Conservation (phyloP, 2,113 vertebrate species). For the Corythornis cristatus region DNA sequence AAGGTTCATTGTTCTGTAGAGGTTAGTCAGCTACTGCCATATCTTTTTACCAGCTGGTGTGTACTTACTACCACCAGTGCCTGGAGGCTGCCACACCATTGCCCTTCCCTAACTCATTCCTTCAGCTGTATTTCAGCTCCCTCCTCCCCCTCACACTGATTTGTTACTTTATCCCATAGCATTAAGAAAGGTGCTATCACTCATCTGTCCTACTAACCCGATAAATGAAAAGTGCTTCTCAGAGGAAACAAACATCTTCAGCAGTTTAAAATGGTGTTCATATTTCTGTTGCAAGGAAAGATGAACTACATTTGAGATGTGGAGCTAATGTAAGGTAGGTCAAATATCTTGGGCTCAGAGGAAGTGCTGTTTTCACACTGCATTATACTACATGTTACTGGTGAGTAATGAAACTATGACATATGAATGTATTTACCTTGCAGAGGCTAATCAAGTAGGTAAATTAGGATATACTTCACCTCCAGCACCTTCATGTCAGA, state of each 20-base stretch:
- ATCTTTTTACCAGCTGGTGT: background rate
- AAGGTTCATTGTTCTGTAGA: background rate
- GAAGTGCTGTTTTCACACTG: background rate
- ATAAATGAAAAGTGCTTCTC: conserved; percentile 37
- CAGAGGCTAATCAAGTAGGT: background rate
- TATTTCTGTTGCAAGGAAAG: background rate
- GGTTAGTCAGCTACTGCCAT: background rate
- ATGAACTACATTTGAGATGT: background rate
- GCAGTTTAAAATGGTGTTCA: background rate
- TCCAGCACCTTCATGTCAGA: background rate
- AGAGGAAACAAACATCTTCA: background rate
- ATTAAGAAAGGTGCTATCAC: background rate
- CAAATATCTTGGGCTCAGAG: background rate
- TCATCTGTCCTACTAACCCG: background rate
- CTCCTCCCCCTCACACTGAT: background rate
- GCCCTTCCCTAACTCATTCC: background rate
- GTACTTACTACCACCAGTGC: background rate
- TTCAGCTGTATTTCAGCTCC: background rate
- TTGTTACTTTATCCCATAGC: background rate
- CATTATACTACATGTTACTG: background rate
- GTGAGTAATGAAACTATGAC: background rate
- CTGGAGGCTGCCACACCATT: background rate
- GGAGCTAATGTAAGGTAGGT: background rate
- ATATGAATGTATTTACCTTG: background rate
- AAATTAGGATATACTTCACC: background rate